Percentiles rank a stretch among this genome's conserved stretches.
These are phyloP conservation scores for Picus viridis DNA, from an alignment of 2,797 vertebrate species.

Conservation along the genomic window DNA sequence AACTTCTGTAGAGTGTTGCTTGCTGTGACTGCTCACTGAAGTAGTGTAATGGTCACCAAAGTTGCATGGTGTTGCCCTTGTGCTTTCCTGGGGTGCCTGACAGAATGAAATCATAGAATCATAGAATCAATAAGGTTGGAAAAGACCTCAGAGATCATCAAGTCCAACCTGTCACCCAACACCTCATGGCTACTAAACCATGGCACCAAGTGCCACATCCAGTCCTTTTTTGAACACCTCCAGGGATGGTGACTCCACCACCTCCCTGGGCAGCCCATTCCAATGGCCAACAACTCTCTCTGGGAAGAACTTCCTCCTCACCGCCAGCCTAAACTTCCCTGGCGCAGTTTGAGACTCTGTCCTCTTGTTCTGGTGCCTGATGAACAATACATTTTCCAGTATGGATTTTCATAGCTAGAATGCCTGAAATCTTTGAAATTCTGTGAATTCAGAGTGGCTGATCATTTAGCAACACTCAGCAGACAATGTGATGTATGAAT, in stretches of 20 bases:
- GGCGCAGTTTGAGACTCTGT: too few species aligned
- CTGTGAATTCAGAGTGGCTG: not conserved
- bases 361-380: not conserved
- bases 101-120: not conserved
- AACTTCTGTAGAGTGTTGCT: not conserved
- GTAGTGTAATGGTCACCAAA: not conserved
- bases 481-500: not conserved
- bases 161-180: too few species aligned
- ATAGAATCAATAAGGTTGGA: too few species aligned
- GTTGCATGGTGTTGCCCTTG: not conserved
- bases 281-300: too few species aligned
- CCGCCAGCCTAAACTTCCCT: too few species aligned
- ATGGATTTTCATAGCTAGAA: not conserved
- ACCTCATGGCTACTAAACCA: too few species aligned
- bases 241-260: too few species aligned
- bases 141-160: too few species aligned
- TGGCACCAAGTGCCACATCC: too few species aligned
- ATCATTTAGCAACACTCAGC: not conserved
- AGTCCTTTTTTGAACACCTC: too few species aligned
- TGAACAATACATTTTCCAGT: not conserved
- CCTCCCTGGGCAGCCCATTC: too few species aligned
- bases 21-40: not conserved
- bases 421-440: not conserved
- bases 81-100: not conserved
- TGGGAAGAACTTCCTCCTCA: too few species aligned